Evolutionary conservation across 2,113 vertebrate genomes (phyloP).

Genomic region (Gadus macrocephalus): DNA sequence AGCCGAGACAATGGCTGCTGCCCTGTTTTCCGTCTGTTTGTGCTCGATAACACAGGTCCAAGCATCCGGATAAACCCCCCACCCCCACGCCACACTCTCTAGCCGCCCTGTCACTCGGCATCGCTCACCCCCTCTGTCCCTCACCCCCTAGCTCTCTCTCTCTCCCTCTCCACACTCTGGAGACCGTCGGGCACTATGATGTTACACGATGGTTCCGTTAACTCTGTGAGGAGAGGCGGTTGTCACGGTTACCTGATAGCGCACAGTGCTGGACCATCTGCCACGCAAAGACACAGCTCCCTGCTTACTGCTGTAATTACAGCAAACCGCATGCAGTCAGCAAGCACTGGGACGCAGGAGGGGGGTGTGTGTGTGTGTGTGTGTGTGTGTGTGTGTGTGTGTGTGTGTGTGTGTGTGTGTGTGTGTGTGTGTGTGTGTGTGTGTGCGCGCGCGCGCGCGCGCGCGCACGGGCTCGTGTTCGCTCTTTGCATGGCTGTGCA

Average conservation of each 20-base stretch:
- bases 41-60: constrained; percentile 15
- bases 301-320: constrained; percentile 77
- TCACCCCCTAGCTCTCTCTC: constrained; percentile 21
- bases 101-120: too few relatives aligned
- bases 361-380: constrained; percentile 28
- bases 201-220: constrained; percentile 56
- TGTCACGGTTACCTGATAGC: constrained; percentile 84
- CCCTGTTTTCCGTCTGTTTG: constrained; percentile 13
- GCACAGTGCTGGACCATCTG: constrained; percentile 85
- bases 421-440: background rate
- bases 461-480: too few relatives aligned
- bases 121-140: background rate
- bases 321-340: constrained; percentile 58
- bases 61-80: constrained; percentile 17
- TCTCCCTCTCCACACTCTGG: constrained; percentile 30
- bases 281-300: constrained; percentile 74
- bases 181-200: constrained; percentile 63
- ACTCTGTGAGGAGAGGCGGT: constrained; percentile 61
- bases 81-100: background rate
- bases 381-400: constrained; percentile 14
- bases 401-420: constrained; percentile 20
- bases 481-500: background rate
- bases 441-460: too few relatives aligned
- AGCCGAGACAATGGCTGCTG: constrained; percentile 1
- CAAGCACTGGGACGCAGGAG: constrained; percentile 43